Conservation (phyloP, 1,140 invertebrate species). For the Potamilus streckersoni region DNA sequence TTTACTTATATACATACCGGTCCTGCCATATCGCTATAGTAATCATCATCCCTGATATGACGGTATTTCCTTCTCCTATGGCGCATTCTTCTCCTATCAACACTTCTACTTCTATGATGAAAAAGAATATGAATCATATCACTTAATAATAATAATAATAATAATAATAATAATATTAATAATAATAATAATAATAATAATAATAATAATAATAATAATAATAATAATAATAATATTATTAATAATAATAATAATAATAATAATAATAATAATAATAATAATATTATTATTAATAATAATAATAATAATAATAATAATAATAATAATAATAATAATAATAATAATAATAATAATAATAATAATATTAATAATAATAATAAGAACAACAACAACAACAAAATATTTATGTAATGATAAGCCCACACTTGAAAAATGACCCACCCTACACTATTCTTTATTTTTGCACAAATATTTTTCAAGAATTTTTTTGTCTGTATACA, state of each 20-base stretch:
- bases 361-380: neutral
- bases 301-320: slow-evolving; percentile 1
- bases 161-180: neutral
- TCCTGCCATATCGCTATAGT: slow-evolving; percentile 22
- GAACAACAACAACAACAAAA: neutral
- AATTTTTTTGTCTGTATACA: neutral
- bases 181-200: slow-evolving; percentile 1
- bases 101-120: slow-evolving; percentile 34
- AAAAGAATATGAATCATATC: no score
- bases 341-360: slow-evolving; percentile 1
- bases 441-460: neutral
- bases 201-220: slow-evolving; percentile 1
- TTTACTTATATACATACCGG: neutral
- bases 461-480: neutral
- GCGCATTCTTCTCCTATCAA: slow-evolving; percentile 19
- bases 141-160: neutral
- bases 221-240: neutral
- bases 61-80: slow-evolving; percentile 24
- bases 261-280: slow-evolving; percentile 2
- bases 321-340: slow-evolving; percentile 1
- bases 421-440: neutral
- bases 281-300: neutral
- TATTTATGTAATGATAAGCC: neutral
- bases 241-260: slow-evolving; percentile 2
- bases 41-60: slow-evolving; percentile 27